Percentiles rank a stretch among this genome's conserved stretches.
These are phyloP conservation scores for Strix aluco DNA, from an alignment of 2,113 vertebrate species.

Conservation along the genomic window DNA sequence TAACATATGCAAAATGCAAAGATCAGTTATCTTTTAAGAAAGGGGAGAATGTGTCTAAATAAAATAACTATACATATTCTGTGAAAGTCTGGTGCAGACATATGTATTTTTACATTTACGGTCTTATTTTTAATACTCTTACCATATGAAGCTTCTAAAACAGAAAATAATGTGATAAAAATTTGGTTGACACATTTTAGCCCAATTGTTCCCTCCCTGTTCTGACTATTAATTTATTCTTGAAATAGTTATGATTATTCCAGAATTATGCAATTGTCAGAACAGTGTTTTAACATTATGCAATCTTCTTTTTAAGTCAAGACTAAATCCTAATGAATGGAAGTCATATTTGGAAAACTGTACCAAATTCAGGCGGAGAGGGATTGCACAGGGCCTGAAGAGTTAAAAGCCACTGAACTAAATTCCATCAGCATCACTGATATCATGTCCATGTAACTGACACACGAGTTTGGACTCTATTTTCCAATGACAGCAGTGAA, in stretches of 20 bases:
- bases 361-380: not conserved
- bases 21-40: not conserved
- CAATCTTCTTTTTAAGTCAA: not conserved
- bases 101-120: not conserved
- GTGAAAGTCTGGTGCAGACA: not conserved
- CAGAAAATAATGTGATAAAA: not conserved
- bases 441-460: fast-evolving
- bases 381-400: not conserved
- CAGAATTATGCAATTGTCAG: not conserved
- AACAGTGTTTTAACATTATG: not conserved
- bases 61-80: constrained; percentile 7
- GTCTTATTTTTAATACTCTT: not conserved
- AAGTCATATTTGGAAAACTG: not conserved
- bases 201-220: not conserved
- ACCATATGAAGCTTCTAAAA: not conserved
- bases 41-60: not conserved
- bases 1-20: constrained; percentile 1
- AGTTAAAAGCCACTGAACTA: not conserved
- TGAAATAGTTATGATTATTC: not conserved
- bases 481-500: not conserved
- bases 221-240: not conserved
- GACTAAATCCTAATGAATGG: not conserved
- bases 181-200: not conserved
- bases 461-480: not conserved
- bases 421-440: not conserved